Base-by-base conservation (phyloP, 2,797 vertebrate species). In the Tadarida brasiliensis region DNA sequence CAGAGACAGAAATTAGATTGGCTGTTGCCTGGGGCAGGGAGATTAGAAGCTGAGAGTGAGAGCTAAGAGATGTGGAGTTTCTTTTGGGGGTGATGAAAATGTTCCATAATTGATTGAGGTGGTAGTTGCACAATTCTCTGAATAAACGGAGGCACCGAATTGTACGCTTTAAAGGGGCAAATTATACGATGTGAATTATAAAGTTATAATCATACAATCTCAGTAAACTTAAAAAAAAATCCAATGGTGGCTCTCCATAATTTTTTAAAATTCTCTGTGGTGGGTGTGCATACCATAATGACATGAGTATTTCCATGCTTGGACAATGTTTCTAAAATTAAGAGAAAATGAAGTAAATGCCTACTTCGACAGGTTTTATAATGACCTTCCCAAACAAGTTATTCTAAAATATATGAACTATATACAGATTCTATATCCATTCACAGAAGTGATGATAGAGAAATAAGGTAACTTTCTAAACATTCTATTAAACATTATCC, bases 321-420 rank as follows among this genome's bases (percentile, higher is more conserved):
- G 74, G 49, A 51, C 10, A 81, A 33, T 74, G 33, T 22, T 68
- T 67, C 44, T 12, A 63, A 90, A 68, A 16, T 65, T 78, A 57
- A 78, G 90, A 26, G 51, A 83, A 92, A 94, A 78, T 57, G n/a
- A 92, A 59, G 57, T 44, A 47, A 94, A 80, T 85, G 57, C 8
- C 22, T 68, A 81, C 4, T 87, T 81, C 12, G 68, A 63, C 22
- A 26, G 57, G 30, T 89, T 33, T 76, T 54, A 49, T n/a, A 91
- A 76, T 20, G 22, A 22, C 14, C 24, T 44, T 87, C 57, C 54
- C 24, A 1, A 26, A 51, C 9, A 85, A 71, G 1, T 81, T 70
- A 88, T 47, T 49, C 35, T 87, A 65, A 96, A 95, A 88, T 77
- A 26, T 26, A 74, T 74, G 39, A 96, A 92, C 80, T 70, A 94